Evolutionary conservation across 35 echinoderm and acorn worm genomes (phyloP), one percentile per base, ranked within the genome.

Genomic region (Apostichopus parvimensis): DNA sequence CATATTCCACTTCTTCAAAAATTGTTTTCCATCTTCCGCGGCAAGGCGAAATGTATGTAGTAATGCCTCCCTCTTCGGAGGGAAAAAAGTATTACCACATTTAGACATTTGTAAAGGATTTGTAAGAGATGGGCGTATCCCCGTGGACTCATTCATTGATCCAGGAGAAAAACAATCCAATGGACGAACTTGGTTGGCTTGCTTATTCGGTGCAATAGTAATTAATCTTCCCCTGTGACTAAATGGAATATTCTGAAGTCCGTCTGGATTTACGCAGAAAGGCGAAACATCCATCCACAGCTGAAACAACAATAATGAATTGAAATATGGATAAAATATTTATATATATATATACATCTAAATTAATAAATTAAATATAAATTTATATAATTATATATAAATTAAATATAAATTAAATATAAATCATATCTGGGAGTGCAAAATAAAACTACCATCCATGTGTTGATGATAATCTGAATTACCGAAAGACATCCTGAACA

Each of bases 221-320:
- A 82, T 82, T 18, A 82, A 54, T 82, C 79, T 56, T 5, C 79
- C 79, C 79, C 55, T 82, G 9, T 82, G 53, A 17, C 17, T 82
- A 17, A 82, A 82, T 82, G 79, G 79, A 55, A 82, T 82, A 54
- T 82, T 34, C 25, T 82, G 79, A n/a, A 82, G 45, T 10, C 79
- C 79, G 5, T 57, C 79, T 20, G 79, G 79, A 82, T 82, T 82
- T 53, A 13, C 55, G 45, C 79, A 82, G 55, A 53, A 34, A 34
- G 79, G 79, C 0, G 53, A 56, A 54, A 18, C 34, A 54, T 82
- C 79, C 54, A 82, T 82, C 79, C 79, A 82, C 9, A 82, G 45
- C 79, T 82, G 79, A 82, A 82, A 82, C 28, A 53, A 52, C 5
- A 45, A 45, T 45, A 45, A 4, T 45, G 34, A 45, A 45, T 45